Evolutionary conservation across 2,113 vertebrate genomes (phyloP), one percentile per base, ranked within the genome.

Genomic region (Dermatemys mawii): DNA sequence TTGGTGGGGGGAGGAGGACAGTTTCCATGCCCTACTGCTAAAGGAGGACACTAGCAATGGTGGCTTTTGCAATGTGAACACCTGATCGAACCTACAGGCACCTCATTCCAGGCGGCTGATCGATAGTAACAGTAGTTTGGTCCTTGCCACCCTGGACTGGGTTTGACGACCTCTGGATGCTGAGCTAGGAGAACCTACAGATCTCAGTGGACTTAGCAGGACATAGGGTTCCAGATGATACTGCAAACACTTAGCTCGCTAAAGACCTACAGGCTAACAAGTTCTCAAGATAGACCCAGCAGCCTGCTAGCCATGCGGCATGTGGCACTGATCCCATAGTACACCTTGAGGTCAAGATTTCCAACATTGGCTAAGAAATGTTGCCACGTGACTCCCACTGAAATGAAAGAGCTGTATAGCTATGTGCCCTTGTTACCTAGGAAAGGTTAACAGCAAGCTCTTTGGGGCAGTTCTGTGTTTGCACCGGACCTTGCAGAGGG

Each of bases 121-220:
- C 48, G 53, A 7, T 78, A 11, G 10, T 0, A 0, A 0, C 49
- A 76, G 14, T 79, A 51, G 90, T 93, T 90, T 1, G n/a, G 53
- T 35, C 5, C 0, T 0, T 14, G 0, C 4, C 38, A 86, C 83
- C 49, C 2, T 88, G 89, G 84, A 85, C 86, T 13, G 80, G 76
- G 50, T 67, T 92, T 90, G 85, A 86, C 96, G 94, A 96, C 90
- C 94, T 95, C 93, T 83, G 91, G 38, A 95, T 86, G 86, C 79
- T 90, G 82, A 1, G 81, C 50, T 73, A 48, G 38, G 92, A 81
- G 87, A 94, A 91, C 90, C 91, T 32, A 87, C 93, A 48, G 81
- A 95, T 95, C 94, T 50, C 46, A 13, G 38, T 87, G 96, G 95
- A 90, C 90, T 94, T 93, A 86, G 94, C 92, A 87, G 88, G 19